Conservation (phyloP, 2,797 vertebrate genomes). For the Gymnopithys bicolor region DNA sequence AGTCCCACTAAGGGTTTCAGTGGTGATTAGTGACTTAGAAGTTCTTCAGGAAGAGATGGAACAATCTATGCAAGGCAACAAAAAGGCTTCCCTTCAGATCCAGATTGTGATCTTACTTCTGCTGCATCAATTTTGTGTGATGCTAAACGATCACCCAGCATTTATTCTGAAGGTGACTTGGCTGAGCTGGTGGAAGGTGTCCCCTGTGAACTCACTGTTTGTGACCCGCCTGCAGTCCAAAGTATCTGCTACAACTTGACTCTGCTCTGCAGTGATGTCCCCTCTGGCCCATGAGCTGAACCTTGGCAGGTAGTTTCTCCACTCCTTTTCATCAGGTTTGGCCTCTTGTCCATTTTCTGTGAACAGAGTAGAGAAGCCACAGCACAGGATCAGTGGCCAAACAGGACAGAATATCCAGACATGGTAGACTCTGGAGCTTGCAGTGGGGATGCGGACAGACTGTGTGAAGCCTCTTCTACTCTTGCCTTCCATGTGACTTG, state of each 20-base stretch:
- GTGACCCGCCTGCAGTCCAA: not conserved
- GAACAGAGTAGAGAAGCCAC: not conserved
- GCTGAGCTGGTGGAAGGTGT: not conserved
- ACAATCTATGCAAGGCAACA: not conserved
- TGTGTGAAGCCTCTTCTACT: not conserved
- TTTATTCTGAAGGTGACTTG: not conserved
- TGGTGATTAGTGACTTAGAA: not conserved
- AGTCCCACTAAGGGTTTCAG: not conserved
- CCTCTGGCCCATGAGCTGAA: not conserved
- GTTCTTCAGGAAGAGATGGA: not conserved
- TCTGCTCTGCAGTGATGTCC: not conserved
- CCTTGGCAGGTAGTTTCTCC: not conserved
- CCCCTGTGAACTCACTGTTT: not conserved
- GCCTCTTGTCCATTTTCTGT: not conserved
- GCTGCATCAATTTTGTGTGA: not conserved
- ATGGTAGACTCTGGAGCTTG: not conserved
- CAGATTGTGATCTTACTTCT: not conserved
- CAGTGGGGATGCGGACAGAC: not conserved
- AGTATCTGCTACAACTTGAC: not conserved
- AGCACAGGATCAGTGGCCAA: not conserved
- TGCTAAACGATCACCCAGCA: not conserved
- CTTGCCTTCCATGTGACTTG: accelerated
- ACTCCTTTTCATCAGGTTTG: not conserved
- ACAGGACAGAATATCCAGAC: not conserved
- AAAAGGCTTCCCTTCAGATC: not conserved